phyloP scores from a whole-genome alignment of 2,113 vertebrate genomes.

The Coregonus clupeaformis region DNA sequence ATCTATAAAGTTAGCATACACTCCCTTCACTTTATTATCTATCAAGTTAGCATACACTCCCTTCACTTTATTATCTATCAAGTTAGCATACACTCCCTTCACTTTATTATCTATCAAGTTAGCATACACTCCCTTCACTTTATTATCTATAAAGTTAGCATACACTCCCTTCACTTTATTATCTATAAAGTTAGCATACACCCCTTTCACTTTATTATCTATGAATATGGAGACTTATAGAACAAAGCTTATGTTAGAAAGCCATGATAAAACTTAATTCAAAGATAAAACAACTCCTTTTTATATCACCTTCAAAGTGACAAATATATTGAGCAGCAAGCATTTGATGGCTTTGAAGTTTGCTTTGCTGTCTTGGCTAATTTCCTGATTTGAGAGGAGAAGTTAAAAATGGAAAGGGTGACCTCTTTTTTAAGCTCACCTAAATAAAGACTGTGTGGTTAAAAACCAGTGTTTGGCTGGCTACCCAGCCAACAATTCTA shows the following conservation, averaged over 20 bases:
- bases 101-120: too few species aligned
- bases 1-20: too few species aligned
- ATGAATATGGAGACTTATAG: not conserved
- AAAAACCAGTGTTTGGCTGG: not conserved
- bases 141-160: not conserved
- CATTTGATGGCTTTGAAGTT: constrained; percentile 1
- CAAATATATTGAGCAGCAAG: not conserved
- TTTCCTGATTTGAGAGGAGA: not conserved
- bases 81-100: too few species aligned
- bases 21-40: too few species aligned
- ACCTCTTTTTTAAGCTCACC: not conserved
- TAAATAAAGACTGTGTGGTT: not conserved
- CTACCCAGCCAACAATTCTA: not conserved
- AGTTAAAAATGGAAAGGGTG: not conserved
- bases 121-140: not conserved
- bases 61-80: not conserved
- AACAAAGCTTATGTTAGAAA: not conserved
- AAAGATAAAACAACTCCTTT: not conserved
- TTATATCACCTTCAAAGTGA: not conserved
- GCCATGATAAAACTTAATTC: not conserved
- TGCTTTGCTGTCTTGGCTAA: not conserved
- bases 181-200: not conserved
- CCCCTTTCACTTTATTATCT: not conserved
- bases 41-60: not conserved
- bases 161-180: too few species aligned